Base-by-base conservation (phyloP, 2,888 invertebrate genomes). In the Microplitis manilae region DNA sequence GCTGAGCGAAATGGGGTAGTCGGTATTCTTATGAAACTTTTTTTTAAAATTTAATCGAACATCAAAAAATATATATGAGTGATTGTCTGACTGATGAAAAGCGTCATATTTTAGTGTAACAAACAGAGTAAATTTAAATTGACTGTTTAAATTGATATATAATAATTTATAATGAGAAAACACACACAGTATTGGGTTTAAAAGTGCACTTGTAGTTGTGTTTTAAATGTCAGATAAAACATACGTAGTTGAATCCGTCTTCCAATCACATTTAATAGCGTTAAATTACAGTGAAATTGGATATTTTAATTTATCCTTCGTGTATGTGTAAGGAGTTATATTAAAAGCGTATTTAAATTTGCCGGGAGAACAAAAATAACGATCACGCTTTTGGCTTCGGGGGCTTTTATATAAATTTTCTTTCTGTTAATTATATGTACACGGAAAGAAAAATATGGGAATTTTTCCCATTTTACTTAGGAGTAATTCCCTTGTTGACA, bases 251-350 rank as follows among this genome's bases (percentile, higher is more conserved):
- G 68, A 50, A 70, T 70, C 50, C 4, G 59, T 50, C 70, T 79
- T 84, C 85, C 87, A 86, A 87, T 87, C 85, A 87, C 84, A 83
- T 86, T 87, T 88, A 88, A 89, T 89, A 85, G 87, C 86, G 87
- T 86, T 86, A 86, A 88, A 89, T 89, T 89, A 89, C 87, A 85
- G 83, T 84, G 86, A 88, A 89, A 90, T 89, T 89, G 89, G 88
- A 89, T 76, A 76, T 89, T 90, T 88, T 89, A 88, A 89, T 89
- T 89, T 87, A 87, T 84, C 87, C 79, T 77, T 73, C 82, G 84
- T 86, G 84, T 80, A 85, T 50, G 13, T 8, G 50, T 50, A 50
- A 50, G 50, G 50, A 50, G 50, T 50, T 4, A 50, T 50, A 50
- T 50, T 50, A 50, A 50, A 50, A 88, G 87, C 87, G 85, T 88